Conservation (phyloP, 2,113 vertebrate genomes). For the Leuciscus idus region DNA sequence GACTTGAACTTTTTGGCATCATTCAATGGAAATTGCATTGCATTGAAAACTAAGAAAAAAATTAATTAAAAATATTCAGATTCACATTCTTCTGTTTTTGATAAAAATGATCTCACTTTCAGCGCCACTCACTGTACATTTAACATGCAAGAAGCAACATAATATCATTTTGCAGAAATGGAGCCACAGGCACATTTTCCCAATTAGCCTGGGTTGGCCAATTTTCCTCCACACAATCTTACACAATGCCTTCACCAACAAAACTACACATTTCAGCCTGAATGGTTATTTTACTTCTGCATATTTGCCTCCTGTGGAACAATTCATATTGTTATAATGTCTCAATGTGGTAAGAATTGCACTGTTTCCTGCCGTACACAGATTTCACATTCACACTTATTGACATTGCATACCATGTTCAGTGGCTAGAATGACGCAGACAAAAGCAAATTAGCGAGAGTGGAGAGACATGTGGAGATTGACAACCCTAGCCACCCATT, state of each 20-base stretch:
- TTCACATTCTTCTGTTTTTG: no score
- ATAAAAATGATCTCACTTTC: no score
- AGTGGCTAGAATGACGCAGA: constrained; percentile 41
- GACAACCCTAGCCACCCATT: constrained; percentile 60
- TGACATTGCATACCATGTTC: constrained; percentile 34
- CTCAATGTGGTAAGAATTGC: neutral
- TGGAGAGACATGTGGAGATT: constrained; percentile 54
- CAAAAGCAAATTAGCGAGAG: constrained; percentile 59
- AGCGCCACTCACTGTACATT: neutral
- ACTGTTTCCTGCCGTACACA: neutral
- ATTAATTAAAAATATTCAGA: no score
- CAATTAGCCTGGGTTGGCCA: neutral
- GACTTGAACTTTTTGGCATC: no score
- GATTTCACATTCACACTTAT: constrained; percentile 39
- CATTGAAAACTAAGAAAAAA: no score
- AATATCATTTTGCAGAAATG: neutral
- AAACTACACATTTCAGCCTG: neutral
- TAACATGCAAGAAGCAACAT: neutral
- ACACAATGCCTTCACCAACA: neutral
- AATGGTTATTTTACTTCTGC: neutral
- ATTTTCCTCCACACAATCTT: neutral
- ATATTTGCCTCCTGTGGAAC: neutral
- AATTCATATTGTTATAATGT: neutral
- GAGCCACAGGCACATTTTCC: neutral
- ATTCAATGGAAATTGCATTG: no score